Evolutionary conservation across 1,140 invertebrate genomes (phyloP).

Genomic region (Drosophila ananassae): DNA sequence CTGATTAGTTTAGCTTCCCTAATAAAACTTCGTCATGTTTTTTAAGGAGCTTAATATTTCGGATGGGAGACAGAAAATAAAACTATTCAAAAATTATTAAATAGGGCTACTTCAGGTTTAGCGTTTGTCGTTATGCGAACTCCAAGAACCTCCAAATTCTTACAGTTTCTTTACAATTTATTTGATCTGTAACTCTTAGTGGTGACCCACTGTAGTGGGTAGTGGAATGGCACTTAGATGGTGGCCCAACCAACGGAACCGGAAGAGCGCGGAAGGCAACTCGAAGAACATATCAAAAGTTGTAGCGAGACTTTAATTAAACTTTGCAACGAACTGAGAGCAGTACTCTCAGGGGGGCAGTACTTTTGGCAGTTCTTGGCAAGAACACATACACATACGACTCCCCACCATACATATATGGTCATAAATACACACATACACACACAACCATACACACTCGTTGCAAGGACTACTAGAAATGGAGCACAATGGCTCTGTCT

Average conservation of each 20-base stretch:
- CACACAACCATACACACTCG: not conserved
- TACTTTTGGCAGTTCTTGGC: conserved; percentile 79
- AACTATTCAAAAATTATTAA: too few species aligned
- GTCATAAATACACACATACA: conserved; percentile 1
- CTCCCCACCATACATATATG: not conserved
- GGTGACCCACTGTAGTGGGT: conserved; percentile 39
- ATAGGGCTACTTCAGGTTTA: too few species aligned
- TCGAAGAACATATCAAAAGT: conserved; percentile 80
- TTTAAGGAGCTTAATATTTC: too few species aligned
- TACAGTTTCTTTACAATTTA: not conserved
- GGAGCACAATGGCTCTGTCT: conserved; percentile 43
- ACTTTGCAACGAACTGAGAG: conserved; percentile 62
- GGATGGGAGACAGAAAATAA: too few species aligned
- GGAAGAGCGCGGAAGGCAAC: conserved; percentile 70
- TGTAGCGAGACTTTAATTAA: conserved; percentile 81
- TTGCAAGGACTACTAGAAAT: conserved; percentile 23
- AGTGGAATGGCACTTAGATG: conserved; percentile 36
- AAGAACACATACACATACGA: conserved; percentile 30
- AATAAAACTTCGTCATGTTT: too few species aligned
- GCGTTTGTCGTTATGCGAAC: too few species aligned
- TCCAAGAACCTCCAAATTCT: not conserved
- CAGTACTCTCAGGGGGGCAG: too few species aligned
- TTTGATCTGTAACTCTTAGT: not conserved
- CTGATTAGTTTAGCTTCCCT: not conserved
- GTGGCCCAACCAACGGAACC: conserved; percentile 51